These are phyloP conservation scores for Callyntrura guangdongensis DNA, from an alignment of 2,888 invertebrate genomes.

Conservation along the genomic window DNA sequence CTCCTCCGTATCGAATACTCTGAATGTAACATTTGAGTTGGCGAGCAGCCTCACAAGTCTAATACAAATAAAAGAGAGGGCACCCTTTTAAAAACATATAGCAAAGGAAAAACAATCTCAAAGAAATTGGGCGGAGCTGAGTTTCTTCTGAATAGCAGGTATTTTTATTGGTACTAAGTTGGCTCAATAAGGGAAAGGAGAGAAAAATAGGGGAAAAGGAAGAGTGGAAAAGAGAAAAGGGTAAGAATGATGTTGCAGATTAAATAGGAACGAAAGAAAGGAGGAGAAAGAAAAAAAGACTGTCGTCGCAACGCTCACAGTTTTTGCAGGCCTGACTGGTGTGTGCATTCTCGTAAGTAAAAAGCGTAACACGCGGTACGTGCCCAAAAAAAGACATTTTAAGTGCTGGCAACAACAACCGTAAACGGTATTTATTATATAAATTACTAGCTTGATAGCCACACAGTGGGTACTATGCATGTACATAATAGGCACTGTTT, in stretches of 20 bases:
- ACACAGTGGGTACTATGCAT: too few species aligned
- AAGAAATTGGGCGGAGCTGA: neutral
- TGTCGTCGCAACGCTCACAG: neutral
- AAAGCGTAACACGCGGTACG: neutral
- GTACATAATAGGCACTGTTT: neutral
- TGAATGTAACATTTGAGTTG: constrained; percentile 1
- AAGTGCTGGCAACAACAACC: neutral
- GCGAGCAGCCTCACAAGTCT: neutral
- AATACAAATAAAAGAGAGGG: neutral
- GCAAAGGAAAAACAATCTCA: too few species aligned
- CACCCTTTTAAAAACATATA: neutral
- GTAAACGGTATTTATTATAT: constrained; percentile 16
- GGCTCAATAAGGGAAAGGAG: constrained; percentile 18
- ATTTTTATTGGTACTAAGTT: constrained; percentile 55
- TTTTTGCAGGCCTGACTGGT: neutral
- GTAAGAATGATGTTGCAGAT: constrained; percentile 42
- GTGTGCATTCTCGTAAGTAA: constrained; percentile 25
- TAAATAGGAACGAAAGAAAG: constrained; percentile 38
- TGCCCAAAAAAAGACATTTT: constrained; percentile 11
- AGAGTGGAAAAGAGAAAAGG: neutral
- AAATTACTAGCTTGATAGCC: neutral
- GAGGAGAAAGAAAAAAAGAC: constrained; percentile 30
- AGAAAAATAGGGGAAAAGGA: constrained; percentile 5
- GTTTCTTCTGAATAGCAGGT: constrained; percentile 41
- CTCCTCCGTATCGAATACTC: neutral